A percentile compares a stretch with the other conserved stretches of the same genome.
Evolutionary conservation across 1,140 invertebrate genomes (phyloP).

Genomic region (Yoshiicerus persimilis): DNA sequence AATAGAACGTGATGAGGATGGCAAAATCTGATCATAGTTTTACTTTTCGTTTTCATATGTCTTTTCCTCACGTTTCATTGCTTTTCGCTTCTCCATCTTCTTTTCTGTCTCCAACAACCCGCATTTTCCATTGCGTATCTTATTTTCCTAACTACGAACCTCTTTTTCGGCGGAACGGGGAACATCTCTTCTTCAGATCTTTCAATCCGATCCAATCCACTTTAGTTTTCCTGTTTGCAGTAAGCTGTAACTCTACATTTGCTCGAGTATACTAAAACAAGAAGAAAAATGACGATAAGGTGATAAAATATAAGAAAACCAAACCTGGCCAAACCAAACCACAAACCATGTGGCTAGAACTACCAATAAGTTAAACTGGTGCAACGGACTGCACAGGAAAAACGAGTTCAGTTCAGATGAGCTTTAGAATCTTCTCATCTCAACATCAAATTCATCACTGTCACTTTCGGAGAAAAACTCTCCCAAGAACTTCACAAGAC

Average conservation of each 20-base stretch:
- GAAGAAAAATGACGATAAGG: background rate
- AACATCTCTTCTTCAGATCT: background rate
- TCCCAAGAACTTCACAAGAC: background rate
- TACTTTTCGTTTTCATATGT: constrained; percentile 15
- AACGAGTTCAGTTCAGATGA: background rate
- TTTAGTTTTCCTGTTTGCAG: background rate
- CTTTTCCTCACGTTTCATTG: constrained; percentile 35
- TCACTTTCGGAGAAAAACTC: background rate
- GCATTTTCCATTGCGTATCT: background rate
- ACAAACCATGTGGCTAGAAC: background rate
- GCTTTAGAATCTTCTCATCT: constrained; percentile 6
- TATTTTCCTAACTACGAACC: background rate
- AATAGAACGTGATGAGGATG: constrained; percentile 40
- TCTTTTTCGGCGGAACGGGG: background rate
- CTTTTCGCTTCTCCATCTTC: background rate
- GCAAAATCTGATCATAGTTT: constrained; percentile 33
- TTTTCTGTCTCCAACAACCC: background rate
- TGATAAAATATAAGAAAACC: background rate
- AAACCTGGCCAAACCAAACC: too few species aligned
- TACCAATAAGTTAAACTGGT: background rate
- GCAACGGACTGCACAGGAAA: background rate
- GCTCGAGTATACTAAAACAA: background rate
- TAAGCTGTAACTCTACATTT: background rate
- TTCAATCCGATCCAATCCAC: background rate
- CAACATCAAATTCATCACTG: constrained; percentile 31